Base-by-base conservation (phyloP, 2,888 invertebrate species). In the Catonia carolina region DNA sequence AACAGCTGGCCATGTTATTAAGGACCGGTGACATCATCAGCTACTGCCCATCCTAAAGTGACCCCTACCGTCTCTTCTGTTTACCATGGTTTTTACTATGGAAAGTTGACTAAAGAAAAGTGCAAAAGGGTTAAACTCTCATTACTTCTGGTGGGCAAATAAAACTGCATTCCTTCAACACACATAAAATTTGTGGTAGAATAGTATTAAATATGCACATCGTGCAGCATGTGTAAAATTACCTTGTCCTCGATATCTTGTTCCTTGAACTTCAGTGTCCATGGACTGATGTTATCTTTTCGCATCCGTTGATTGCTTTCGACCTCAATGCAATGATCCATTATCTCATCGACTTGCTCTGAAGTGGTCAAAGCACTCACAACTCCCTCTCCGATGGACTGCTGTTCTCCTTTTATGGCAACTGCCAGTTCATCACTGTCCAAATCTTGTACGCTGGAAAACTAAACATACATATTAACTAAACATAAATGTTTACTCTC, bases 241-340 rank as follows among this genome's bases (percentile, higher is more conserved):
- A 86, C 86, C 75, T 88, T 86, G 31, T 78, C 77, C 73, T 98
- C 97, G 67, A 93, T 81, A 15, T 82, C 80, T 35, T 78, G 75
- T 61, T 90, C 85, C 55, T 87, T 86, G 75, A 97, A 98, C 61
- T 87, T 83, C 60, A 98, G 77, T 5, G 91, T 88, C 85, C 93
- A 87, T 3, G 84, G 76, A 68, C 86, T 84, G 68, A 97, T 88
- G 73, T 96, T 91, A 59, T 91, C 86, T 49, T 81, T 80, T 20
- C 92, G 80, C 84, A 93, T 93, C 60, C 87, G 79, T 65, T 89
- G 89, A 73, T 93, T 94, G 63, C 89, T 90, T 69, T 87, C 89
- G 58, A 91, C 89, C 75, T 92, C 91, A 58, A 92, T 88, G 61
- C 86, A 86, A 69, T 87, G 85, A 68, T 89, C 89, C 68, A 89